These are phyloP conservation scores for Aramus guarauna DNA, from an alignment of 2,113 vertebrate genomes.

Conservation along the genomic window DNA sequence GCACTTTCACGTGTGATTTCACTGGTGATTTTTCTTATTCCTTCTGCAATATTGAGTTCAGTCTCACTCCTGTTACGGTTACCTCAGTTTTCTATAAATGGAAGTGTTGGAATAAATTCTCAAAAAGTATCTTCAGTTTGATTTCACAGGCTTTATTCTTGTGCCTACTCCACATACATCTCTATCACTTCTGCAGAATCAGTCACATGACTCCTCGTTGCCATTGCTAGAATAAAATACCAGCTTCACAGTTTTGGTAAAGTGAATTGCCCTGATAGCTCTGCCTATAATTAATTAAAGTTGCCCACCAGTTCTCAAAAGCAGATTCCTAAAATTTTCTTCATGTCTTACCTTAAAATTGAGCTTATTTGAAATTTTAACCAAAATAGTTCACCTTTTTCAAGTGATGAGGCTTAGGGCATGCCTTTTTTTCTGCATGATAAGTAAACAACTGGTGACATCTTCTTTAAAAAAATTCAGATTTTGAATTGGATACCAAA, in stretches of 20 bases:
- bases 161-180: background rate
- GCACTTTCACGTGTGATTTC: background rate
- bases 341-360: background rate
- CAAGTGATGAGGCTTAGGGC: background rate
- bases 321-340: background rate
- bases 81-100: constrained; percentile 39
- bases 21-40: background rate
- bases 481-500: background rate
- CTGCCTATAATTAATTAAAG: background rate
- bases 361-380: background rate
- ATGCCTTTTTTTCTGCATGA: background rate
- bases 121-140: background rate
- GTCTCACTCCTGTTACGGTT: constrained; percentile 1
- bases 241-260: background rate
- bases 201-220: background rate
- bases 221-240: background rate
- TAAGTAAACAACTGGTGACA: background rate
- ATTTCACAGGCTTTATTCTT: background rate
- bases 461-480: background rate
- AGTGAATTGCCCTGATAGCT: background rate
- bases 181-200: background rate
- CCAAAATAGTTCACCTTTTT: background rate
- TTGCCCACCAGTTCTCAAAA: background rate
- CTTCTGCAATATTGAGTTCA: background rate
- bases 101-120: constrained; percentile 43